phyloP scores from a whole-genome alignment of 1,140 invertebrate species.

The Euwallacea fornicatus region DNA sequence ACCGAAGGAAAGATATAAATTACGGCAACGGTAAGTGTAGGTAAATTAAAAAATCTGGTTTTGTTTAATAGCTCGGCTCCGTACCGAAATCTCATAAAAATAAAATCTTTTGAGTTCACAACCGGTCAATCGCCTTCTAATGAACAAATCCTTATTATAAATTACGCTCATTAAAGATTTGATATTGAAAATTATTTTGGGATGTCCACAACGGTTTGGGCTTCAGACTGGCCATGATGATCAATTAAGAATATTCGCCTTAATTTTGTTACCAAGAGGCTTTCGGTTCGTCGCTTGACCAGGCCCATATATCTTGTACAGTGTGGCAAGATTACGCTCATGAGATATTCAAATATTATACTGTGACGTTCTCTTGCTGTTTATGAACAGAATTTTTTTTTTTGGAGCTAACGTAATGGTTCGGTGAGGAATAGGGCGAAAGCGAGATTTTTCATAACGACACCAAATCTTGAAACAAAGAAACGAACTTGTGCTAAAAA shows the following conservation, averaged over 20 bases:
- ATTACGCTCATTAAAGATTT: slow-evolving; percentile 25
- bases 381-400: too few species aligned
- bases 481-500: too few species aligned
- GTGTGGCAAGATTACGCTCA: too few species aligned
- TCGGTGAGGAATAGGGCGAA: too few species aligned
- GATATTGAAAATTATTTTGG: slow-evolving; percentile 32
- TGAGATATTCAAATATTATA: too few species aligned
- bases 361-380: too few species aligned
- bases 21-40: slow-evolving; percentile 2
- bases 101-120: slow-evolving; percentile 35
- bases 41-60: slow-evolving; percentile 33
- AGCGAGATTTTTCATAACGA: too few species aligned
- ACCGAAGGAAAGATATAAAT: neutral
- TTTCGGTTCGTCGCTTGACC: neutral
- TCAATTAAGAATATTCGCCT: slow-evolving; percentile 24
- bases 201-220: slow-evolving; percentile 20
- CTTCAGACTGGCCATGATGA: slow-evolving; percentile 23
- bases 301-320: neutral
- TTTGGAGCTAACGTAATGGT: too few species aligned
- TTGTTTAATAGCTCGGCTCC: slow-evolving; percentile 33
- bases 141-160: slow-evolving; percentile 36
- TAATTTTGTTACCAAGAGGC: neutral
- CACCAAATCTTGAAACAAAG: too few species aligned
- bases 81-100: slow-evolving; percentile 35
- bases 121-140: slow-evolving; percentile 37